Percentiles rank a stretch among this genome's conserved stretches.
Evolutionary conservation across 2,113 vertebrate genomes (phyloP).

Genomic region (Progne subis): DNA sequence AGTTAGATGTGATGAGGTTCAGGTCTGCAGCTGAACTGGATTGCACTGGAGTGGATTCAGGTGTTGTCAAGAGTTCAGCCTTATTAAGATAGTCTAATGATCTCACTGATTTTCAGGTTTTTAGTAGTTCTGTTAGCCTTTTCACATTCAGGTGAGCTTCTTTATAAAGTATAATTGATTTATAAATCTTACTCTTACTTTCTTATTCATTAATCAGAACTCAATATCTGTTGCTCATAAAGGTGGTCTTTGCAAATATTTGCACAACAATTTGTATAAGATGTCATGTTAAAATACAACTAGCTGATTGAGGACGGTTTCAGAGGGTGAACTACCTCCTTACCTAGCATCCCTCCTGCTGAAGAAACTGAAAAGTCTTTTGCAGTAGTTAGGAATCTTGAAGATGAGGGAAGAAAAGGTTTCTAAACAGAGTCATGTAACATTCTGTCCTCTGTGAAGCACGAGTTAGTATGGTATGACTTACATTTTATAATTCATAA

Average conservation of each 20-base stretch:
- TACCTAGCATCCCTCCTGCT: not conserved
- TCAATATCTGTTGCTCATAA: not conserved
- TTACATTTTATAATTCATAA: not conserved
- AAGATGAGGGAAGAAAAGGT: not conserved
- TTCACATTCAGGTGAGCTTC: not conserved
- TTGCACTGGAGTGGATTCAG: not conserved
- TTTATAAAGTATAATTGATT: not conserved
- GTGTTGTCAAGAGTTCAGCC: not conserved
- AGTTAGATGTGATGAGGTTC: not conserved
- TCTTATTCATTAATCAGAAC: not conserved
- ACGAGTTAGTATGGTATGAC: not conserved
- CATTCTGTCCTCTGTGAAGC: not conserved
- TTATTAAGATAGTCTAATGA: not conserved
- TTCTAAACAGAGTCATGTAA: accelerated
- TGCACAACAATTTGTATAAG: not conserved
- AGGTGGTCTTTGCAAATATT: not conserved
- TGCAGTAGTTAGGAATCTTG: not conserved
- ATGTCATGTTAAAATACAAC: not conserved
- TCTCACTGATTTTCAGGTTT: not conserved
- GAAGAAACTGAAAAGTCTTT: not conserved
- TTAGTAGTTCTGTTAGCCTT: not conserved
- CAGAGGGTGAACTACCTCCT: not conserved
- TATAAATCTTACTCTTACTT: not conserved
- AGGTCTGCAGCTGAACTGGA: not conserved
- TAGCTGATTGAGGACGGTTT: not conserved